Base-by-base conservation (phyloP, 2,113 vertebrate genomes). In the Enhydra lutris region DNA sequence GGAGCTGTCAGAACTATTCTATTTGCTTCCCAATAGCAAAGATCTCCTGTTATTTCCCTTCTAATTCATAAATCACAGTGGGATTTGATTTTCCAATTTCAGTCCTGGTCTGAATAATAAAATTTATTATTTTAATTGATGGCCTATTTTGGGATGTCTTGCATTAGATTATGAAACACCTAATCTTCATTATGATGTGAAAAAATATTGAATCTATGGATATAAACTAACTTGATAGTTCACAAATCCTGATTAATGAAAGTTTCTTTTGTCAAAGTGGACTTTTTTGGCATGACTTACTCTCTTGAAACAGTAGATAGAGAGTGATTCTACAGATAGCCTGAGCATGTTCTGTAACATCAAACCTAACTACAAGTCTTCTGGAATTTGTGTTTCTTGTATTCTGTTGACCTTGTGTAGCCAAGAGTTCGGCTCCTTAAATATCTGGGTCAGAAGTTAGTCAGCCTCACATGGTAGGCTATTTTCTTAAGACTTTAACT, bases 401-500 rank as follows among this genome's bases (percentile, higher is more conserved):
- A 8, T 91, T 89, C 69, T 78, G 0, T 65, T 94, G 20, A n/a
- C 9, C 11, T 36, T 59, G 24, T 78, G 24, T 59, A 86, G 3
- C 36, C 29, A 87, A 79, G 13, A 65, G 17, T 89, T 88, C 14
- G 65, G 17, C 23, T 91, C 20, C 61, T 93, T 93, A 76, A 50
- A 21, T 85, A 81, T 83, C 34, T 87, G 34, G 6, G 1, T 91
- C n/a, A 76, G 87, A 90, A 74, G 24, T 95, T 26, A 94, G 63
- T 80, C 93, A 59, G 21, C 10, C 21, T 95, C 34, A 76, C 14
- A 73, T 7, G 59, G 15, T 76, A 92, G 29, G 7, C 6, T 3
- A 78, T 86, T 97, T 96, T 94, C 34, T 82, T 63, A 94, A 87
- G 21, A 83, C 31, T 91, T 63, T 52, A 79, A 73, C 39, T 81